Percentiles rank a stretch among this genome's conserved stretches.
These are phyloP conservation scores for Pristionchus fissidentatus DNA, from an alignment of 2,888 invertebrate species.

Conservation along the genomic window DNA sequence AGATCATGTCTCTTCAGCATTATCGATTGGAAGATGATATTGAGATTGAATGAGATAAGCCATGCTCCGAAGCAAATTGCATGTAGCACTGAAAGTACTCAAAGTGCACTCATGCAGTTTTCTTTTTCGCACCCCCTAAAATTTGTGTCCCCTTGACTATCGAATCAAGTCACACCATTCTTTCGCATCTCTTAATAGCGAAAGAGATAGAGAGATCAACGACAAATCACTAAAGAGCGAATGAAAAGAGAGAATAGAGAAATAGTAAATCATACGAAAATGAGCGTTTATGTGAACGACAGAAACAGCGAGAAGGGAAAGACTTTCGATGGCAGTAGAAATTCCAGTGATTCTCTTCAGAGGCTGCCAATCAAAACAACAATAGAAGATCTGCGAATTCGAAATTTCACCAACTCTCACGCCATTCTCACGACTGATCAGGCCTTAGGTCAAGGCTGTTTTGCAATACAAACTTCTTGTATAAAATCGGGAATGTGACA, in stretches of 20 bases:
- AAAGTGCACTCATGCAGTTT: neutral
- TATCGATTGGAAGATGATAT: conserved; percentile 65
- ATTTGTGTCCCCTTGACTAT: neutral
- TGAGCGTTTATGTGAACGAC: conserved; percentile 71
- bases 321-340: neutral
- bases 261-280: too few species aligned
- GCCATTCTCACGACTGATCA: too few species aligned
- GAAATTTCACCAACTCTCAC: too few species aligned
- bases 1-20: conserved; percentile 22
- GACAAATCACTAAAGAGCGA: neutral
- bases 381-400: conserved; percentile 25
- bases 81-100: conserved; percentile 66
- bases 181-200: neutral
- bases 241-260: conserved; percentile 42
- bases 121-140: neutral
- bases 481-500: neutral
- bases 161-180: neutral
- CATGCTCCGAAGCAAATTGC: conserved; percentile 70
- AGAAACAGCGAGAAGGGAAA: conserved; percentile 64
- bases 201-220: conserved; percentile 12
- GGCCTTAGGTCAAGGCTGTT: too few species aligned
- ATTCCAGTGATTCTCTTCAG: neutral
- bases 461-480: neutral
- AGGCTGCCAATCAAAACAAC: conserved; percentile 27
- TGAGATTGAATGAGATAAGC: conserved; percentile 72